Conservation (phyloP, 2,888 invertebrate species). For the Diarsia brunnea region DNA sequence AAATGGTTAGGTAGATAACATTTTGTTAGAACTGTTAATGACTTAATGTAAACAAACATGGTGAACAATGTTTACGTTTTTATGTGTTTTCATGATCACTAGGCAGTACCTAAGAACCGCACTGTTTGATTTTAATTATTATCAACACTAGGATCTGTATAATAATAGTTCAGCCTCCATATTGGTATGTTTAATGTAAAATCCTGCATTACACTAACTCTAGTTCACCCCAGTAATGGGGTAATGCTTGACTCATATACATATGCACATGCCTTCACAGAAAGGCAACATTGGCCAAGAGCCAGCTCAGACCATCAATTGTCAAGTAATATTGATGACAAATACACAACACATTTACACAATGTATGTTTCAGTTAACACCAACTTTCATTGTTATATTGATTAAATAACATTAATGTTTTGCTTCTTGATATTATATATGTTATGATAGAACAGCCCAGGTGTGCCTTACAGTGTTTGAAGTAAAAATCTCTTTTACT, state of each 20-base stretch:
- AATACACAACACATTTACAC: conserved; percentile 21
- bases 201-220: background rate
- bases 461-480: background rate
- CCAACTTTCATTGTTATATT: conserved; percentile 23
- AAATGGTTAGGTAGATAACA: background rate
- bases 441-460: background rate
- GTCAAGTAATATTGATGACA: conserved; percentile 21
- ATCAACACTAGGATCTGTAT: background rate
- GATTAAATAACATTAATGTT: conserved; percentile 13
- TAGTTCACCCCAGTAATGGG: background rate
- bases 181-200: background rate
- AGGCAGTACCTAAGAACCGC: background rate
- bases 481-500: background rate
- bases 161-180: background rate
- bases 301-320: conserved; percentile 17
- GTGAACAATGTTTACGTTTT: background rate
- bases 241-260: background rate
- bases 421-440: background rate
- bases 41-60: background rate
- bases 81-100: background rate
- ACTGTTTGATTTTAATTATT: background rate
- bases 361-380: conserved; percentile 6
- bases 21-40: background rate
- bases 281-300: conserved; percentile 29
- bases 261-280: conserved; percentile 10